Conservation (phyloP, 2,888 invertebrate species). For the Rhagonycha lutea region DNA sequence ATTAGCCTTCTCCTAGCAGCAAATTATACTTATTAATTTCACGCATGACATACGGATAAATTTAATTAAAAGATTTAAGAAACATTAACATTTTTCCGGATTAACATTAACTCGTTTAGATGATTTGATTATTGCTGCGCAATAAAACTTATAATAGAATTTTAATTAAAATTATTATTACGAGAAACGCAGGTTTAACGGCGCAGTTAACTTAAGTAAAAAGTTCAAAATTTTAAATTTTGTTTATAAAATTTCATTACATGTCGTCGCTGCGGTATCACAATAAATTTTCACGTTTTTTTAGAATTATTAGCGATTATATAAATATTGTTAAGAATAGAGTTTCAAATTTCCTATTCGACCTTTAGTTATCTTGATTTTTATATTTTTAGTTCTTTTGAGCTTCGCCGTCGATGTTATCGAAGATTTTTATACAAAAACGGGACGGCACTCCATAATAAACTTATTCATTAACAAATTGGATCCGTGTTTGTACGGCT, state of each 20-base stretch:
- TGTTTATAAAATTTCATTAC: background rate
- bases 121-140: background rate
- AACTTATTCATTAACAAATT: constrained; percentile 48
- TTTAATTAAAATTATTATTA: background rate
- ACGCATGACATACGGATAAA: background rate
- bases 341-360: constrained; percentile 1
- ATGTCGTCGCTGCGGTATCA: background rate
- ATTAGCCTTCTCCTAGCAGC: background rate
- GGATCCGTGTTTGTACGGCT: constrained; percentile 44
- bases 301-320: background rate
- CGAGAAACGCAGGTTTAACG: background rate
- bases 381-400: background rate
- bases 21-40: background rate
- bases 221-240: background rate
- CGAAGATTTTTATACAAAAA: background rate
- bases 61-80: background rate
- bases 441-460: background rate
- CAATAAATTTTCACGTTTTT: constrained; percentile 1
- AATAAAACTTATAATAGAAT: background rate
- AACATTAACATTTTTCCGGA: background rate
- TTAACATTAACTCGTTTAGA: background rate
- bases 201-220: background rate
- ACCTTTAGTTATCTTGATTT: background rate
- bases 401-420: background rate
- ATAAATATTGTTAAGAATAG: background rate